Percentiles rank a stretch among this genome's conserved stretches.
Evolutionary conservation across 2,888 invertebrate genomes (phyloP).

Genomic region (Hemicrepidius hirtus): DNA sequence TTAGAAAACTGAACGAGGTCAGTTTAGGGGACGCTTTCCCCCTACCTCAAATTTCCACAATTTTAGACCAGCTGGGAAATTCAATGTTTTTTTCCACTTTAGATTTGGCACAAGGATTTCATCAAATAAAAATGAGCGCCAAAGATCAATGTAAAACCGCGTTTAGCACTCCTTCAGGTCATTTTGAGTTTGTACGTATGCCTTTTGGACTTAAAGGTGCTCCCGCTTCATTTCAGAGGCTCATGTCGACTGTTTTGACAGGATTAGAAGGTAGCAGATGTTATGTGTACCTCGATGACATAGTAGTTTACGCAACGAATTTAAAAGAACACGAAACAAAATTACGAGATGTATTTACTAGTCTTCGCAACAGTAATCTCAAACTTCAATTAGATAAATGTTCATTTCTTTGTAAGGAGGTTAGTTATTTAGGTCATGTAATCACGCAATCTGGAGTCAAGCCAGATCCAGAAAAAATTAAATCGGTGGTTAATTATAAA

Average conservation of each 20-base stretch:
- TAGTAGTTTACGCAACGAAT: conserved; percentile 44
- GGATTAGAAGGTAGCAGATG: conserved; percentile 8
- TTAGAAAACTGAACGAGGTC: conserved; percentile 66
- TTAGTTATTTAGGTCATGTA: conserved; percentile 66
- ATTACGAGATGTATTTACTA: conserved; percentile 45
- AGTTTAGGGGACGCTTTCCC: conserved; percentile 66
- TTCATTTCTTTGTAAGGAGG: conserved; percentile 54
- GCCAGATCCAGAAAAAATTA: conserved; percentile 63
- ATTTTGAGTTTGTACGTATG: conserved; percentile 65
- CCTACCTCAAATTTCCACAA: conserved; percentile 64
- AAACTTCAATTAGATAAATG: conserved; percentile 63
- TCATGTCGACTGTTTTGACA: conserved; percentile 58
- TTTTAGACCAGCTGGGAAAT: conserved; percentile 66
- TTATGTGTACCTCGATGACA: conserved; percentile 54
- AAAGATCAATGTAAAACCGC: conserved; percentile 59
- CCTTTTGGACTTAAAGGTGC: conserved; percentile 63
- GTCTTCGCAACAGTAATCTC: conserved; percentile 55
- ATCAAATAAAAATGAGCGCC: conserved; percentile 52
- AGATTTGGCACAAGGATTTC: conserved; percentile 55
- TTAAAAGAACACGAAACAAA: conserved; percentile 48
- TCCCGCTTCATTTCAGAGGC: conserved; percentile 67
- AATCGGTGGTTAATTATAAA: conserved; percentile 56
- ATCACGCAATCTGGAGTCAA: conserved; percentile 64
- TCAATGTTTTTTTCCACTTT: conserved; percentile 66
- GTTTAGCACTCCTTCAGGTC: conserved; percentile 63